Percentiles rank a stretch among this genome's conserved stretches.
phyloP scores from a whole-genome alignment of 2,888 invertebrate genomes.

The Bedellia somnulentella region DNA sequence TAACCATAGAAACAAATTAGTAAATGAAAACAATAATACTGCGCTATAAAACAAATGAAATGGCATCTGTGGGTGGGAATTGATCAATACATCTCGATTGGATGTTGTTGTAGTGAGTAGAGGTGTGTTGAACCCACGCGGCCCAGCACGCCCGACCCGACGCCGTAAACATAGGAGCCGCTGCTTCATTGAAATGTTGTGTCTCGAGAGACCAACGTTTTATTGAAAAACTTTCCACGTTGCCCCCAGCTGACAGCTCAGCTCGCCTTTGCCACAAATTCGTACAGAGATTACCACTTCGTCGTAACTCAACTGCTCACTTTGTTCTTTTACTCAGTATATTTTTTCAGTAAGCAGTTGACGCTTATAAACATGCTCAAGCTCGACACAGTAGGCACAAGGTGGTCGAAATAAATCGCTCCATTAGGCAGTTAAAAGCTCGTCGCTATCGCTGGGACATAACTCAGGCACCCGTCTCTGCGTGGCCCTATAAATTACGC shows the following conservation, averaged over 20 bases:
- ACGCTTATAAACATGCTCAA: no score
- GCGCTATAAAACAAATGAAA: no score
- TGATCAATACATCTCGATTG: constrained; percentile 38
- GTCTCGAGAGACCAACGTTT: constrained; percentile 48
- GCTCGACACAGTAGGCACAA: no score
- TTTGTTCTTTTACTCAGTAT: no score
- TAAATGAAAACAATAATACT: no score
- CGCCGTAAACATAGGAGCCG: constrained; percentile 40
- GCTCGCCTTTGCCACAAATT: no score
- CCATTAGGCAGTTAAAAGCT: constrained; percentile 62
- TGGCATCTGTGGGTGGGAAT: no score
- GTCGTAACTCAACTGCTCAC: no score
- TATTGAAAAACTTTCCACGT: constrained; percentile 52
- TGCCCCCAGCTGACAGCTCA: constrained; percentile 22
- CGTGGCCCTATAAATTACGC: constrained; percentile 57
- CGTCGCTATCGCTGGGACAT: constrained; percentile 57
- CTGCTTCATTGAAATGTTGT: constrained; percentile 45
- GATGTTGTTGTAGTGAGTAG: constrained; percentile 18
- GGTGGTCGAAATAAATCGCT: constrained; percentile 56
- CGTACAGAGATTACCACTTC: no score
- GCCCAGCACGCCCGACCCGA: constrained; percentile 19
- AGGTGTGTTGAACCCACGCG: constrained; percentile 18
- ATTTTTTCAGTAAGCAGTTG: no score
- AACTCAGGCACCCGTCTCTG: constrained; percentile 56
- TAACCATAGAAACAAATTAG: no score